Evolutionary conservation across 1,140 invertebrate genomes (phyloP).

Genomic region (Bombus pascuorum): DNA sequence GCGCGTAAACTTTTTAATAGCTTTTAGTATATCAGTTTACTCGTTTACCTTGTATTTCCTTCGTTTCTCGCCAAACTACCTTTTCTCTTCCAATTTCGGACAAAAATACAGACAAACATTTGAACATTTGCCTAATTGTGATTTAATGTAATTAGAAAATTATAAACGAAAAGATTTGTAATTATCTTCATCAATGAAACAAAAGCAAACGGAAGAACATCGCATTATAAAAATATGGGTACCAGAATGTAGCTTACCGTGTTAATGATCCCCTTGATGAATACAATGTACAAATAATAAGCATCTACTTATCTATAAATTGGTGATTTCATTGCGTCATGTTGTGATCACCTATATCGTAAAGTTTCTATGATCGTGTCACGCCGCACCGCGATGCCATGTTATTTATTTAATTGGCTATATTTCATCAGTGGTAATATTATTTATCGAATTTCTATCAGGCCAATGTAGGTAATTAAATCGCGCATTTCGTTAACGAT

Average conservation of each 20-base stretch:
- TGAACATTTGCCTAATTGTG: background rate
- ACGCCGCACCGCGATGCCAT: too few species aligned
- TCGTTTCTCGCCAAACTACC: background rate
- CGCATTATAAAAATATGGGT: background rate
- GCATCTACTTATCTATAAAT: background rate
- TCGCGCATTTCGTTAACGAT: conserved; percentile 12
- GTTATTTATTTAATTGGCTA: conserved; percentile 1
- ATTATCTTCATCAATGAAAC: too few species aligned
- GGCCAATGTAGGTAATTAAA: conserved; percentile 28
- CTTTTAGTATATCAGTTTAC: background rate
- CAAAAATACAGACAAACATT: background rate
- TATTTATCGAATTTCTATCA: conserved; percentile 24
- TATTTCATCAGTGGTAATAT: conserved; percentile 4
- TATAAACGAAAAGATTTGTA: too few species aligned
- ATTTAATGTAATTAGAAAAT: too few species aligned
- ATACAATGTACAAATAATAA: background rate
- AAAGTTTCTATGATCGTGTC: background rate
- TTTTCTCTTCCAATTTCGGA: background rate
- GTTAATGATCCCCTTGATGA: background rate
- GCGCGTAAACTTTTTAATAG: conserved; percentile 22
- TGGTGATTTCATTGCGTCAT: background rate
- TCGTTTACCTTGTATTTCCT: background rate
- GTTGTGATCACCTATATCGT: too few species aligned
- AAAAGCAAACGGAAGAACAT: too few species aligned
- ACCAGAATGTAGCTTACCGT: too few species aligned